Conservation (phyloP, 2,797 vertebrate species). For the Carapus acus region DNA sequence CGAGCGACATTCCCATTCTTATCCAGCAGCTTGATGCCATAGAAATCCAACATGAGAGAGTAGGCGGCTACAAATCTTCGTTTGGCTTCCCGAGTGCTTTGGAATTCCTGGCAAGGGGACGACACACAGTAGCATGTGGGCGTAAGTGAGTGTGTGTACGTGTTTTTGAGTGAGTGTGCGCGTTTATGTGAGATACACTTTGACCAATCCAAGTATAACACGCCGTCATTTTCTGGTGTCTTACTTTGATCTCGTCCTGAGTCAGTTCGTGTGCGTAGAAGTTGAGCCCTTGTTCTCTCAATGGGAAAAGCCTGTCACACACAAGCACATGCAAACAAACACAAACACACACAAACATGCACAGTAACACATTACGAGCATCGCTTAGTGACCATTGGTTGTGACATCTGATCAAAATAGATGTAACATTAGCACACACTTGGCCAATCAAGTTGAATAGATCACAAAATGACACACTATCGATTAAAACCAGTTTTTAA, state of each 20-base stretch:
- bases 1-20: constrained; percentile 89
- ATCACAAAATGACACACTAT: no score
- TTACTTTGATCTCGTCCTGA: constrained; percentile 98
- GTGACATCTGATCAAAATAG: no score
- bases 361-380: no score
- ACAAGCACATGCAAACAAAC: neutral
- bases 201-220: no score
- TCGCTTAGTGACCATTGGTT: no score
- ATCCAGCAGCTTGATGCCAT: constrained; percentile 90
- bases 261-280: constrained; percentile 98
- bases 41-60: constrained; percentile 97
- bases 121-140: constrained; percentile 13
- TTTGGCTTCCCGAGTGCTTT: constrained; percentile 93
- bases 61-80: constrained; percentile 89
- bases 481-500: no score
- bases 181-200: no score
- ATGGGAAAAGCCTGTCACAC: constrained; percentile 87
- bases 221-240: constrained; percentile 1
- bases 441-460: no score
- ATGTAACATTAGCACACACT: no score
- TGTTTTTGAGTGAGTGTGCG: no score
- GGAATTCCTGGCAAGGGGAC: constrained; percentile 86
- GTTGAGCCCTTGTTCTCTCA: constrained; percentile 98
- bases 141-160: neutral
- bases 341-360: no score